These are phyloP conservation scores for Montipora capitata DNA, from an alignment of 92 coral and sea anemone species.

Conservation along the genomic window DNA sequence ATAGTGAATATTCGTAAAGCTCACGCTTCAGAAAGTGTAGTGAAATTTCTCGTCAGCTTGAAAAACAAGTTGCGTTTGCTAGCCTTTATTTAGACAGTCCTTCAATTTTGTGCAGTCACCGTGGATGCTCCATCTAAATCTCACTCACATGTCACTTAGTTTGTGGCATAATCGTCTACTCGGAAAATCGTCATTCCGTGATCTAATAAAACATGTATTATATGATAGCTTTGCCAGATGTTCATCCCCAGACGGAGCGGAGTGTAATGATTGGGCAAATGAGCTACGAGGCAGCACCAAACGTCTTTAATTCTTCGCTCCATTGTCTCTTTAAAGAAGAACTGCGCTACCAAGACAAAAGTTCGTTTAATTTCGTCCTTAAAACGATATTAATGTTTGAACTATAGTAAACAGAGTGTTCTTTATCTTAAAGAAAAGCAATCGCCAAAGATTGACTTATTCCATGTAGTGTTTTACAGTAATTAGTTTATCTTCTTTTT, in stretches of 20 bases:
- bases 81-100: constrained; percentile 6
- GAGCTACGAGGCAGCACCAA: not conserved
- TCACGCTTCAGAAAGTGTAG: constrained; percentile 5
- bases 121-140: not conserved
- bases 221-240: not conserved
- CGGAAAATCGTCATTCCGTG: not conserved
- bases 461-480: too few relatives aligned
- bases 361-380: too few relatives aligned
- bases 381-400: too few relatives aligned
- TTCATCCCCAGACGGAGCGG: not conserved
- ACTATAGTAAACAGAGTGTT: too few relatives aligned
- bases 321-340: too few relatives aligned
- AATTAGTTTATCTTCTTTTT: too few relatives aligned
- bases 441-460: too few relatives aligned
- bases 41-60: constrained; percentile 26
- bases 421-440: too few relatives aligned
- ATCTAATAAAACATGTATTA: not conserved
- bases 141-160: not conserved
- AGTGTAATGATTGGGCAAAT: not conserved
- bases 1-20: constrained; percentile 21
- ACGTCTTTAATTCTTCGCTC: not conserved
- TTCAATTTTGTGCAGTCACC: not conserved
- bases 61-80: constrained; percentile 26
- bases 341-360: too few relatives aligned
- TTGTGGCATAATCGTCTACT: not conserved